Conservation (phyloP, 1,140 invertebrate genomes). For the Leptinotarsa undecemlineata region DNA sequence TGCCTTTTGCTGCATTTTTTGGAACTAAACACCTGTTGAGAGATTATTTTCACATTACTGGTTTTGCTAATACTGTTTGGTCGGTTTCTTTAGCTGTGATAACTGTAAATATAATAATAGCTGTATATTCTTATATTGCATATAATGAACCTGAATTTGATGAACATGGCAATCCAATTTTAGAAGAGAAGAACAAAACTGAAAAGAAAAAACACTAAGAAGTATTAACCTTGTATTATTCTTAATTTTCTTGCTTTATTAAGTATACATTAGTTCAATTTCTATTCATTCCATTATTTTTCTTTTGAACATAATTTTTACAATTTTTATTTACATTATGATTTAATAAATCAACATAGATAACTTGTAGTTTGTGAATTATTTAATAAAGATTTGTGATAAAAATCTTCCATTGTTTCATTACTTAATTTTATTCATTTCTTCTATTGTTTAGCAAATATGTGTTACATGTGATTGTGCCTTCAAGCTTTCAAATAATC, state of each 20-base stretch:
- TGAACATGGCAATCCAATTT: conserved; percentile 59
- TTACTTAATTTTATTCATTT: too few relatives aligned
- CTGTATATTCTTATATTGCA: conserved; percentile 76
- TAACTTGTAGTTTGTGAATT: too few relatives aligned
- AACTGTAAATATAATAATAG: conserved; percentile 78
- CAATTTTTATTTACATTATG: too few relatives aligned
- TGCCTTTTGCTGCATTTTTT: conserved; percentile 78
- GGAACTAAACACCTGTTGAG: conserved; percentile 65
- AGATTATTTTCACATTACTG: conserved; percentile 64
- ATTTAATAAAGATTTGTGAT: too few relatives aligned
- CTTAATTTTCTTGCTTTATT: background rate
- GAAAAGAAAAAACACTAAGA: conserved; percentile 4
- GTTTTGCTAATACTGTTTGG: conserved; percentile 69
- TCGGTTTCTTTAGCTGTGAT: conserved; percentile 76
- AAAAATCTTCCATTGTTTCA: too few relatives aligned
- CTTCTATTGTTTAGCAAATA: too few relatives aligned
- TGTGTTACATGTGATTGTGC: too few relatives aligned
- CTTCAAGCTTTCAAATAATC: too few relatives aligned
- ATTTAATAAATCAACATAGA: too few relatives aligned
- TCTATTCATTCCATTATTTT: too few relatives aligned
- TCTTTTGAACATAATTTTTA: too few relatives aligned
- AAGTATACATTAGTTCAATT: too few relatives aligned
- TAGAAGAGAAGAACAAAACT: conserved; percentile 29
- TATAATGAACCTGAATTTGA: conserved; percentile 62
- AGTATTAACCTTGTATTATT: conserved; percentile 2